A percentile compares a stretch with the other conserved stretches of the same genome.
phyloP scores from a whole-genome alignment of 1,140 invertebrate species.

The Varroa destructor region DNA sequence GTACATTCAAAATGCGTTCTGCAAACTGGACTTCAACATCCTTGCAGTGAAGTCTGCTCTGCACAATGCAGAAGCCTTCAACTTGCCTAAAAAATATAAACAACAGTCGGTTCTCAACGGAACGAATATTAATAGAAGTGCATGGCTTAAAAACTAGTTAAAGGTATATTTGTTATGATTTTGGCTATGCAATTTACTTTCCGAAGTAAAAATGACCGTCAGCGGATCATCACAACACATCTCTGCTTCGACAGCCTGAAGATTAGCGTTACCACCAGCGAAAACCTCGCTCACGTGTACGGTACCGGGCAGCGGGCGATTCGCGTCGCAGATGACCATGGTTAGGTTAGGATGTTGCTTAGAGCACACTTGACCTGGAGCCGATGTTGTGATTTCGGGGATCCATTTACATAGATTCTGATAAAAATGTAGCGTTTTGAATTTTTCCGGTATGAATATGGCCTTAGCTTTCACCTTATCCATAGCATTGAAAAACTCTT shows the following conservation, averaged over 20 bases:
- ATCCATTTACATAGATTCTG: slow-evolving; percentile 47
- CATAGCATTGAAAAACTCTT: slow-evolving; percentile 13
- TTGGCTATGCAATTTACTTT: slow-evolving; percentile 40
- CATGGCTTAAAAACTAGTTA: not conserved
- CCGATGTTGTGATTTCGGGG: slow-evolving; percentile 39
- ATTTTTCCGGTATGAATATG: slow-evolving; percentile 52
- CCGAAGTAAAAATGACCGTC: slow-evolving; percentile 58
- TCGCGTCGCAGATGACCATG: not conserved
- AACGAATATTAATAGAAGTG: not conserved
- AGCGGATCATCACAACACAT: not conserved
- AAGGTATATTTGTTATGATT: too few species aligned
- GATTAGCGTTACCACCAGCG: not conserved
- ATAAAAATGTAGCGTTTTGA: slow-evolving; percentile 58
- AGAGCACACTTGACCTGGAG: slow-evolving; percentile 24
- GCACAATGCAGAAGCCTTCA: too few species aligned
- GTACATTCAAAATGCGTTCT: too few species aligned
- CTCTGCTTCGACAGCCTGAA: slow-evolving; percentile 9
- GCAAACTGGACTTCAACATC: too few species aligned
- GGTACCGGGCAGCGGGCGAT: slow-evolving; percentile 1
- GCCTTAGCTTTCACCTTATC: slow-evolving; percentile 44
- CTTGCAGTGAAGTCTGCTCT: too few species aligned
- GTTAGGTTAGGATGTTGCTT: not conserved
- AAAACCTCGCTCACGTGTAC: not conserved
- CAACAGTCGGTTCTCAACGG: too few species aligned
- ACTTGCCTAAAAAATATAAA: too few species aligned